phyloP scores from a whole-genome alignment of 2,797 vertebrate genomes.

The Tympanoctomys barrerae region DNA sequence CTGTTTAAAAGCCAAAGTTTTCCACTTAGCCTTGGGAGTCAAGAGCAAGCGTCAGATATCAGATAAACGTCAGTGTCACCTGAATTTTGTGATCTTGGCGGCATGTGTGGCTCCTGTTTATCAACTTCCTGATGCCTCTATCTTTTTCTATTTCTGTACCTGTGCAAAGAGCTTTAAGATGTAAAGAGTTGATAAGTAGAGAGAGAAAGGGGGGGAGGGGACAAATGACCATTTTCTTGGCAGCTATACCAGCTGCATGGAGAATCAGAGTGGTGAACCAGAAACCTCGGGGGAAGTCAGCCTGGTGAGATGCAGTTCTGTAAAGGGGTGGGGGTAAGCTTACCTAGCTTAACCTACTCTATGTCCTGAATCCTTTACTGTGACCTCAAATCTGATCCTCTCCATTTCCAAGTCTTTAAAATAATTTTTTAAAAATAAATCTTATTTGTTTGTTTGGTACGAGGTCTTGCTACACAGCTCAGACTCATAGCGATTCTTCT shows the following conservation, averaged over 20 bases:
- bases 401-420: not conserved
- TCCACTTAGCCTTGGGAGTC: not conserved
- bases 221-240: not conserved
- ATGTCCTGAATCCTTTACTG: not conserved
- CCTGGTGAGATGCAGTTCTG: not conserved
- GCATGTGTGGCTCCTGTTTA: not conserved
- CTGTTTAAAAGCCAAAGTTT: conserved; percentile 5
- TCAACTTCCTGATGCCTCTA: not conserved
- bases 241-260: not conserved
- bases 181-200: not conserved
- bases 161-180: conserved; percentile 46
- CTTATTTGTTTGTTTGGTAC: too few species aligned
- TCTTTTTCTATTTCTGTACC: not conserved
- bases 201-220: not conserved
- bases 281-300: not conserved
- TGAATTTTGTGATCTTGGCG: not conserved
- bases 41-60: not conserved
- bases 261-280: not conserved
- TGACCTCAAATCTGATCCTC: not conserved
- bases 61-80: conserved; percentile 10
- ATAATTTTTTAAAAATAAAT: too few species aligned
- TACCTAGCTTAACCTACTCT: not conserved
- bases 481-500: too few species aligned
- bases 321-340: too few species aligned
- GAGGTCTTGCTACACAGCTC: too few species aligned